Conservation (phyloP, 2,797 vertebrate species). For the Gambusia yucatana region DNA sequence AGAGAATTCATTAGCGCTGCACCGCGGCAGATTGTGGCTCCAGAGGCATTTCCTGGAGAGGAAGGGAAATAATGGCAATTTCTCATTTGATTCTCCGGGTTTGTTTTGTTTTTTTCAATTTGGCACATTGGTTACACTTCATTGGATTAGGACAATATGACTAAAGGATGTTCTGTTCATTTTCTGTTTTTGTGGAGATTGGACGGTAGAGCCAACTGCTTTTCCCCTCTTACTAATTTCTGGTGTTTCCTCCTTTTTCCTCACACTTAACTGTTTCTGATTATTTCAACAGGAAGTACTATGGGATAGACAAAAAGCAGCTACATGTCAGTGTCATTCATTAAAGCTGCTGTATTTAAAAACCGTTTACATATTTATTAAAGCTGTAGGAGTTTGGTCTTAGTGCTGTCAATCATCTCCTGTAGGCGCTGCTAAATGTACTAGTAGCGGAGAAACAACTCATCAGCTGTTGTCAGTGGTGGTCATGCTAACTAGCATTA, state of each 20-base stretch:
- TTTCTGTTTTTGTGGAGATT: not conserved
- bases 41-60: conserved; percentile 16
- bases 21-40: not conserved
- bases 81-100: conserved; percentile 2
- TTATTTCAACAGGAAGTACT: not conserved
- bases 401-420: no score
- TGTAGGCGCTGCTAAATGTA: no score
- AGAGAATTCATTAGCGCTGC: conserved; percentile 28
- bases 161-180: not conserved
- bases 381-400: no score
- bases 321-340: not conserved
- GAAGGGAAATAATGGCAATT: not conserved
- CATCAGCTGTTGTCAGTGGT: no score
- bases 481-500: no score
- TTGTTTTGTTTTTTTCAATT: not conserved
- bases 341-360: not conserved
- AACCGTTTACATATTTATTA: not conserved
- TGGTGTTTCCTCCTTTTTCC: not conserved
- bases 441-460: no score
- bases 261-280: not conserved
- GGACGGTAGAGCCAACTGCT: not conserved
- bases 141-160: not conserved
- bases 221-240: not conserved
- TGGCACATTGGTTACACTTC: not conserved
- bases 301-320: not conserved